These are phyloP conservation scores for Lepus europaeus DNA, from an alignment of 2,113 vertebrate species.

Conservation along the genomic window DNA sequence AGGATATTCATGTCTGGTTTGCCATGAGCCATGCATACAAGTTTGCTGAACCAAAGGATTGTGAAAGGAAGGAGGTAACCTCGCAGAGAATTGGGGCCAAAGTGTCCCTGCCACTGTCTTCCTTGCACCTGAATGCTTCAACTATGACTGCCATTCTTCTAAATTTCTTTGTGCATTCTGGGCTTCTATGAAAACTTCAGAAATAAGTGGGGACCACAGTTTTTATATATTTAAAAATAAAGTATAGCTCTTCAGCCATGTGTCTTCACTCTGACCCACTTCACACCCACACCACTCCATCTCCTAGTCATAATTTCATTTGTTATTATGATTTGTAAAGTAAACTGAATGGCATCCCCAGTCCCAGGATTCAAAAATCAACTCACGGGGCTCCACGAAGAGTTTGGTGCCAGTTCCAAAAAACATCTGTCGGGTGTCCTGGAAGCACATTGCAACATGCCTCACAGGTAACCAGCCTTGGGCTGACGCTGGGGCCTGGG, in stretches of 20 bases:
- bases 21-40: neutral
- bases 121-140: neutral
- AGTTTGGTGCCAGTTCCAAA: constrained; percentile 76
- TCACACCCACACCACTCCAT: neutral
- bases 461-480: constrained; percentile 29
- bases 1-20: neutral
- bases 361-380: neutral
- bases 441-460: constrained; percentile 49
- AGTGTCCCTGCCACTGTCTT: neutral
- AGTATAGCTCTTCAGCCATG: neutral
- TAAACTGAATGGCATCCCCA: neutral
- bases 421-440: constrained; percentile 67
- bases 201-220: neutral
- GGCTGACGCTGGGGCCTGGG: neutral
- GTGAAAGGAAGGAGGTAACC: neutral
- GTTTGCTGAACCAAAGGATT: neutral
- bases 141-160: neutral
- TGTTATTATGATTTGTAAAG: neutral
- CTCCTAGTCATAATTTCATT: neutral
- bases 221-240: constrained; percentile 17
- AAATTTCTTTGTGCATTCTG: neutral
- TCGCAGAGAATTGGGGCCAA: neutral
- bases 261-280: neutral
- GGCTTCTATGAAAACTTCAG: constrained; percentile 13
- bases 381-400: constrained; percentile 75